These are phyloP conservation scores for Tricholauxania praeusta DNA, from an alignment of 2,888 invertebrate genomes.

Conservation along the genomic window DNA sequence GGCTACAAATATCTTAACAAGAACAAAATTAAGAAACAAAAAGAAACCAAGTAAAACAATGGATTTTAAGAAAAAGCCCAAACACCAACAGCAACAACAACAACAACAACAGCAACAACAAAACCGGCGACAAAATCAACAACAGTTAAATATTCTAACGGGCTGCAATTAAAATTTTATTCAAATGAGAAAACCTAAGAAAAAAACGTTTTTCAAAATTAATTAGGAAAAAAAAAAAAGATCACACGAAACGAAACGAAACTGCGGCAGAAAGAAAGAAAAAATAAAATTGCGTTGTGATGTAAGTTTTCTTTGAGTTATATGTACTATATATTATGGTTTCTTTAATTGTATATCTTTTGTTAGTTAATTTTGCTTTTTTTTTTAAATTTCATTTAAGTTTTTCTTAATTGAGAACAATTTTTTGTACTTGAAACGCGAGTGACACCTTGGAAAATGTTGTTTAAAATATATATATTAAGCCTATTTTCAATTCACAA, in stretches of 20 bases:
- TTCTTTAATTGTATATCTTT: conserved; percentile 6
- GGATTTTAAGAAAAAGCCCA: conserved; percentile 22
- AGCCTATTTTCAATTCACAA: too few species aligned
- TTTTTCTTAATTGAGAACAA: too few species aligned
- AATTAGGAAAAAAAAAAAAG: conserved; percentile 41
- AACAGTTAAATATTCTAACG: conserved; percentile 22
- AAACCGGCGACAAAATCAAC: conserved; percentile 27
- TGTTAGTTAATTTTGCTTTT: not conserved
- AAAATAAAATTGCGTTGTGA: conserved; percentile 52
- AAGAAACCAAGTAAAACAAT: conserved; percentile 12
- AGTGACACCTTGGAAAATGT: too few species aligned
- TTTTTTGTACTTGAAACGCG: too few species aligned
- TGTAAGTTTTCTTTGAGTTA: conserved; percentile 50
- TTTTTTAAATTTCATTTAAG: not conserved
- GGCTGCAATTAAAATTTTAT: conserved; percentile 38
- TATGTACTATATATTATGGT: conserved; percentile 13
- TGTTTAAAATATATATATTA: too few species aligned
- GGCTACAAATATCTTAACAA: conserved; percentile 10
- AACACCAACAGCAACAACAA: conserved; percentile 15
- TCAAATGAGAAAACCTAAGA: conserved; percentile 59
- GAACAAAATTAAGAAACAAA: not conserved
- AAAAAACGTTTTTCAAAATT: conserved; percentile 52
- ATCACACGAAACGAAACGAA: conserved; percentile 41
- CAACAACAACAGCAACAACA: conserved; percentile 26
- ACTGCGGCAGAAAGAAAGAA: conserved; percentile 52